Percentiles rank a stretch among this genome's conserved stretches.
Conservation (phyloP, 92 coral and sea anemone genomes). For the Epizoanthus illoricatus region DNA sequence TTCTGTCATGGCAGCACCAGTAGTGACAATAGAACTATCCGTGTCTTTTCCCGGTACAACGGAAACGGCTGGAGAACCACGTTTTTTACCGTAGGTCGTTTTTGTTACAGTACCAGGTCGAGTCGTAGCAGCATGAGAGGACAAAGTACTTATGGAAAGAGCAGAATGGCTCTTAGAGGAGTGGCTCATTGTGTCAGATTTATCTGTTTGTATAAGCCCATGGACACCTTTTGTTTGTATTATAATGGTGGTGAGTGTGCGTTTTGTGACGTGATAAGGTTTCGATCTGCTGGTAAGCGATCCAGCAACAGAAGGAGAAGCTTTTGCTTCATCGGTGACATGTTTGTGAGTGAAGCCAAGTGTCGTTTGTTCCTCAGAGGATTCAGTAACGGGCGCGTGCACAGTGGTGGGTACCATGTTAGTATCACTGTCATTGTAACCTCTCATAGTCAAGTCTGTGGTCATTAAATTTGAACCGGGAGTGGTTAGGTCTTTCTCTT, state of each 20-base stretch:
- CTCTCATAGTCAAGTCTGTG: constrained; percentile 26
- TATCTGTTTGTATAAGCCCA: background rate
- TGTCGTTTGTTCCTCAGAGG: background rate
- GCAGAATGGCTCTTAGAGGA: background rate
- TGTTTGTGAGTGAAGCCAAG: background rate
- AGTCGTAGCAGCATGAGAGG: constrained; percentile 3
- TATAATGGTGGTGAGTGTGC: background rate
- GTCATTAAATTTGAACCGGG: background rate
- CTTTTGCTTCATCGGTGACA: background rate
- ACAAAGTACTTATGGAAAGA: background rate
- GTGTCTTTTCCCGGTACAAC: constrained; percentile 33
- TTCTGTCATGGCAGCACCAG: constrained; percentile 26
- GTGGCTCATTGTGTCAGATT: background rate
- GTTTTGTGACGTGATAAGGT: background rate
- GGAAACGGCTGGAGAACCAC: constrained; percentile 30
- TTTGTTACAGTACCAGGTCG: constrained; percentile 17
- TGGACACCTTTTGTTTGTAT: background rate
- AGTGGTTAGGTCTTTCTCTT: constrained; percentile 22
- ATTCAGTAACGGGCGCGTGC: background rate
- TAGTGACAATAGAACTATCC: constrained; percentile 21
- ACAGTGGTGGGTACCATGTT: background rate
- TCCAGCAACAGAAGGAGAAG: background rate
- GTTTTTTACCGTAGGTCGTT: constrained; percentile 31
- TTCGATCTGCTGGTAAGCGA: background rate
- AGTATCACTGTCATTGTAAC: background rate